Percentiles rank a stretch among this genome's conserved stretches.
Conservation (phyloP, 1,140 invertebrate species). For the Wasmannia auropunctata region DNA sequence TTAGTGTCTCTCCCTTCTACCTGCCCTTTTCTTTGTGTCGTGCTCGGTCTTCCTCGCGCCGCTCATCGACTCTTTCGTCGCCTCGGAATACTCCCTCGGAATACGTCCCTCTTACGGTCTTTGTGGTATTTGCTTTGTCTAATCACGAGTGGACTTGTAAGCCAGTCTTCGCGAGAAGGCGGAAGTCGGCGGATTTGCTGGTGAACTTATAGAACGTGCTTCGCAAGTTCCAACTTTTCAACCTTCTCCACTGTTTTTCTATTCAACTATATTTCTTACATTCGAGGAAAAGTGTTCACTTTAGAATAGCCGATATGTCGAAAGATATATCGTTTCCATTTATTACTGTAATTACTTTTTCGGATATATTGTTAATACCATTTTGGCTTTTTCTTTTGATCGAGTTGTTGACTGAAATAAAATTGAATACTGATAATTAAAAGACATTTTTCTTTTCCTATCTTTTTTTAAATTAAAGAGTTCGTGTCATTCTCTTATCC, state of each 20-base stretch:
- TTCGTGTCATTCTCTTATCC: not conserved
- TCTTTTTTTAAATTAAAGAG: not conserved
- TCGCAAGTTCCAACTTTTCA: constrained; percentile 15
- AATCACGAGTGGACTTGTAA: constrained; percentile 57
- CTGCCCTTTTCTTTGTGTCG: constrained; percentile 45
- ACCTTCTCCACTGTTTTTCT: not conserved
- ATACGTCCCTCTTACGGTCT: constrained; percentile 22
- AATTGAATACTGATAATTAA: not conserved
- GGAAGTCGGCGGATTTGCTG: constrained; percentile 40
- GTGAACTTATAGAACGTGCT: constrained; percentile 43
- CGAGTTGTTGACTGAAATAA: not conserved
- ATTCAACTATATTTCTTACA: not conserved
- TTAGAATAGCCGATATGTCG: not conserved
- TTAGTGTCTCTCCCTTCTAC: constrained; percentile 72
- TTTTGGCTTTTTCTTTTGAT: not conserved
- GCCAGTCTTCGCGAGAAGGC: constrained; percentile 34
- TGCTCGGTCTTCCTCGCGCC: constrained; percentile 17
- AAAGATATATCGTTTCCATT: not conserved
- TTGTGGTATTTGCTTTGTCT: constrained; percentile 58
- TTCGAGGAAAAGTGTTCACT: not conserved
- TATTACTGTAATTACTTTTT: too few relatives aligned
- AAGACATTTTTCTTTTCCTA: not conserved
- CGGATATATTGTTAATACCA: not conserved
- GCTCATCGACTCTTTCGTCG: constrained; percentile 6
- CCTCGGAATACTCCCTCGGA: not conserved